Evolutionary conservation across 2,797 vertebrate genomes (phyloP).

Genomic region (Sphaeramia orbicularis): DNA sequence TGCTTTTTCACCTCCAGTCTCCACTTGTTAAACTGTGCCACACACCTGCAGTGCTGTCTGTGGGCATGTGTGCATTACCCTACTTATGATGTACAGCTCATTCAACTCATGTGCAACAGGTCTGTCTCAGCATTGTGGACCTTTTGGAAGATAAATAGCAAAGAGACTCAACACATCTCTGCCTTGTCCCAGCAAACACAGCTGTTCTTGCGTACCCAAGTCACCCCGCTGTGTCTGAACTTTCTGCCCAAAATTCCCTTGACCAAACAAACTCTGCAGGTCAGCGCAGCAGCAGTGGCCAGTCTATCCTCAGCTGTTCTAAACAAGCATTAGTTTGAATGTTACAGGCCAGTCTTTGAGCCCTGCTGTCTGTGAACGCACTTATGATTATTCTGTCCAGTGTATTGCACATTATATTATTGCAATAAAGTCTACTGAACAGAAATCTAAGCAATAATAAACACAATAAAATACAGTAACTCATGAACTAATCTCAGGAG

Average conservation of each 20-base stretch:
- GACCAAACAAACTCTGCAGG: slow-evolving; percentile 61
- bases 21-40: slow-evolving; percentile 24
- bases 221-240: slow-evolving; percentile 59
- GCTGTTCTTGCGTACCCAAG: slow-evolving; percentile 63
- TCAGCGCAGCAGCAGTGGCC: slow-evolving; percentile 52
- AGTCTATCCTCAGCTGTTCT: slow-evolving; percentile 56
- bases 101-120: slow-evolving; percentile 32
- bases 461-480: no score
- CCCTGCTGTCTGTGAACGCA: slow-evolving; percentile 10
- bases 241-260: slow-evolving; percentile 52
- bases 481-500: no score
- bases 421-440: neutral
- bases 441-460: no score
- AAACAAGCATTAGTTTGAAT: slow-evolving; percentile 53
- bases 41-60: slow-evolving; percentile 1
- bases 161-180: slow-evolving; percentile 60
- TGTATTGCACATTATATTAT: neutral
- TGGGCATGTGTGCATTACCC: slow-evolving; percentile 12
- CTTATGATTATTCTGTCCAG: slow-evolving; percentile 6
- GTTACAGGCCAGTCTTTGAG: slow-evolving; percentile 25
- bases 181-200: slow-evolving; percentile 77
- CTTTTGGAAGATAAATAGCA: slow-evolving; percentile 44
- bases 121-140: slow-evolving; percentile 44
- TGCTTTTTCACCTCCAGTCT: slow-evolving; percentile 34
- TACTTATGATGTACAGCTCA: slow-evolving; percentile 15